Conservation (phyloP, 2,113 vertebrate species). For the Excalfactoria chinensis region DNA sequence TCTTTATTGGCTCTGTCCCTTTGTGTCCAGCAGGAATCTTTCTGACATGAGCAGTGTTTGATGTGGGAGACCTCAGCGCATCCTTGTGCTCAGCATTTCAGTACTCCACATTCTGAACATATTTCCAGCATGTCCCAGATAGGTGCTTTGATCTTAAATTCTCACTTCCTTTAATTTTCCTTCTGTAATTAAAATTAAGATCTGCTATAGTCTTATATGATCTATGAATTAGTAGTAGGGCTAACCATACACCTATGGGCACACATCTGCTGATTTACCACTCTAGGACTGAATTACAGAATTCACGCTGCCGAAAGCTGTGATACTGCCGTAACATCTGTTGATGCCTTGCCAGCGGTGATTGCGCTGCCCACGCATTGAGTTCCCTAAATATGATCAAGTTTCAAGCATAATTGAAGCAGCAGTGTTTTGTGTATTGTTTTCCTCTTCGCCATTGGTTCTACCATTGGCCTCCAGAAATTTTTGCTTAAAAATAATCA, state of each 20-base stretch:
- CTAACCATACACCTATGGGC: neutral
- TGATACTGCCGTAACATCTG: neutral
- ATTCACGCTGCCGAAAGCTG: neutral
- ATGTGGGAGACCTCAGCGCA: neutral
- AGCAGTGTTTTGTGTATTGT: neutral
- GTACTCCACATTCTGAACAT: neutral
- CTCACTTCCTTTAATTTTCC: neutral
- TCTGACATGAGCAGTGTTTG: neutral
- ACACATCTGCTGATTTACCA: fast-evolving
- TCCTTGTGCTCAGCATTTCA: neutral
- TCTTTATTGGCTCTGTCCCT: neutral
- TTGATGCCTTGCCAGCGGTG: neutral
- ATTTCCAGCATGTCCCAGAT: neutral
- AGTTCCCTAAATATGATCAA: neutral
- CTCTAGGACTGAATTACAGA: neutral
- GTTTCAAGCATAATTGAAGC: neutral
- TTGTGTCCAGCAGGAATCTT: neutral
- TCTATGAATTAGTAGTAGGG: neutral
- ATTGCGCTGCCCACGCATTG: neutral
- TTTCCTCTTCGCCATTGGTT: neutral
- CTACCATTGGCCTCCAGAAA: neutral
- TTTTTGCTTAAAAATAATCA: neutral
- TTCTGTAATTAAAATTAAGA: neutral
- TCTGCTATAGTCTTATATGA: neutral
- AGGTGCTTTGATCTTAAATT: neutral